These are phyloP conservation scores for Cordilura impudica DNA, from an alignment of 2,888 invertebrate species.

Conservation along the genomic window DNA sequence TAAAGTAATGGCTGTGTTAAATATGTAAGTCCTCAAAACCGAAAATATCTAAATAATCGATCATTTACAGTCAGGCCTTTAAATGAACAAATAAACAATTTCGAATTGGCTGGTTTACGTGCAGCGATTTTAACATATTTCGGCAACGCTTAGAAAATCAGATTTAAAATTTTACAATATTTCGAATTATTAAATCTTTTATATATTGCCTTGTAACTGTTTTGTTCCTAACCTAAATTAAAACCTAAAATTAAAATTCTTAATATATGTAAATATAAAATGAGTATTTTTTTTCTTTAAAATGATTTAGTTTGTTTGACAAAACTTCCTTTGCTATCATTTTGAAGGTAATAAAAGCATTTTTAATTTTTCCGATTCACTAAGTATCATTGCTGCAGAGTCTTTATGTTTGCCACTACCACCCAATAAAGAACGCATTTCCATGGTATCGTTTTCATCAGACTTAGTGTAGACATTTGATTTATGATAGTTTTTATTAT, in stretches of 20 bases:
- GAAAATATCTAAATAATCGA: too few species aligned
- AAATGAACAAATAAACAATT: too few species aligned
- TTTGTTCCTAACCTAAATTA: not conserved
- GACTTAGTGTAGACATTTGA: conserved; percentile 56
- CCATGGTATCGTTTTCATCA: conserved; percentile 69
- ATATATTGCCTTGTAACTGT: not conserved
- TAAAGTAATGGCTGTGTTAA: too few species aligned
- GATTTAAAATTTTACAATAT: too few species aligned
- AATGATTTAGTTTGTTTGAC: not conserved
- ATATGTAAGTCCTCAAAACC: too few species aligned
- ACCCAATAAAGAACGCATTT: conserved; percentile 72
- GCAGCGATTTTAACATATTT: too few species aligned
- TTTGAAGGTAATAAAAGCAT: conserved; percentile 78
- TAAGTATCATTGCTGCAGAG: conserved; percentile 72
- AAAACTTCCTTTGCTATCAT: conserved; percentile 51
- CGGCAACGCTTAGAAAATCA: too few species aligned
- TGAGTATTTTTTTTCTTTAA: not conserved
- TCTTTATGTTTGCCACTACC: conserved; percentile 65
- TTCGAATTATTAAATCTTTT: too few species aligned
- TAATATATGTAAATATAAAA: not conserved
- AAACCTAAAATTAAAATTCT: not conserved
- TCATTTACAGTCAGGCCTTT: too few species aligned
- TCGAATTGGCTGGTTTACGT: too few species aligned
- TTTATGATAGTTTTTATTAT: conserved; percentile 70
- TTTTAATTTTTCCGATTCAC: conserved; percentile 78